These are phyloP conservation scores for Hoplostethus mediterraneus DNA, from an alignment of 2,797 vertebrate species.

Conservation along the genomic window DNA sequence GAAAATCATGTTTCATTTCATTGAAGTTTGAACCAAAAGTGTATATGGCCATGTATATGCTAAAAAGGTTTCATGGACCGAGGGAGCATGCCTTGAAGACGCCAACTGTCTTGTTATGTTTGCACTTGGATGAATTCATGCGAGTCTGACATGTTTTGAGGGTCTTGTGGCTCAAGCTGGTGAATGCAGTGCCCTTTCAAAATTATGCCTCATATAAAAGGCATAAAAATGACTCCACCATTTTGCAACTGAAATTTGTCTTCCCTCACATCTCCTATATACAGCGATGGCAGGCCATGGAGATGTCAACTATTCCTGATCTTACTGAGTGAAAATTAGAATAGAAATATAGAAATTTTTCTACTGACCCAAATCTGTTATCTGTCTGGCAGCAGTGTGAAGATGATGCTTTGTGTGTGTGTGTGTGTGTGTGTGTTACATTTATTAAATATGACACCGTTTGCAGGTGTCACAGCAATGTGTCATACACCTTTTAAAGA, in stretches of 20 bases:
- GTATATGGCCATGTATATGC: no score
- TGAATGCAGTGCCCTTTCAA: not conserved
- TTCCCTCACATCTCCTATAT: not conserved
- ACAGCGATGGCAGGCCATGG: not conserved
- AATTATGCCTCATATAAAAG: not conserved
- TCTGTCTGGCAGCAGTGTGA: not conserved
- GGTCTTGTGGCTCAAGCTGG: not conserved
- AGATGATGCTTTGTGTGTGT: not conserved
- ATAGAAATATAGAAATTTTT: not conserved
- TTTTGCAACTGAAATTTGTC: not conserved
- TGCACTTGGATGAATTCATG: no score
- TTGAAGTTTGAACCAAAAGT: no score
- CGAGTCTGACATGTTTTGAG: not conserved
- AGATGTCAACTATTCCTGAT: not conserved
- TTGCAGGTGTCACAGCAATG: not conserved
- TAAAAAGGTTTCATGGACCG: no score
- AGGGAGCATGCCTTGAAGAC: no score
- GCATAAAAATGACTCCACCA: not conserved
- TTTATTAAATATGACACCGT: not conserved
- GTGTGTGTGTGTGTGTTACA: slow-evolving; percentile 9
- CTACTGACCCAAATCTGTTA: slow-evolving; percentile 5
- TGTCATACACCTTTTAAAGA: not conserved
- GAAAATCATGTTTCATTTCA: no score
- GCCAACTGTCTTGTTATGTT: no score
- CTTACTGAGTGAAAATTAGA: not conserved